Percentiles rank a stretch among this genome's conserved stretches.
Evolutionary conservation across 2,797 vertebrate species (phyloP).

Genomic region (Tolypeutes matacus): DNA sequence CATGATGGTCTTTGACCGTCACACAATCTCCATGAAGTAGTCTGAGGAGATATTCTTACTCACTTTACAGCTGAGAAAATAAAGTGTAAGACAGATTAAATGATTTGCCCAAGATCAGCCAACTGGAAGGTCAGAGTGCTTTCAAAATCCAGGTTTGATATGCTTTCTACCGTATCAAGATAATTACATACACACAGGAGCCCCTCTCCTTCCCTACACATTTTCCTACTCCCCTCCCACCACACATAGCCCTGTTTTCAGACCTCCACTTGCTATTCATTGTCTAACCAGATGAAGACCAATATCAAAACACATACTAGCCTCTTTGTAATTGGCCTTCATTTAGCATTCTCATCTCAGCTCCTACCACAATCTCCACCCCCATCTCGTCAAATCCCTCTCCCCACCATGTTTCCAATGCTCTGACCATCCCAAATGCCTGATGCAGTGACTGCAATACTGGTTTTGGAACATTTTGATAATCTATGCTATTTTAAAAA

Average conservation of each 20-base stretch:
- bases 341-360: not conserved
- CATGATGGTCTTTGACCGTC: not conserved
- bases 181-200: not conserved
- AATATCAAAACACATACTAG: not conserved
- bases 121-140: not conserved
- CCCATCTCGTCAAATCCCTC: not conserved
- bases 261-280: not conserved
- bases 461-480: not conserved
- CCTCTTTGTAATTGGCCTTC: not conserved
- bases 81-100: not conserved
- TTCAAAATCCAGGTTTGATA: not conserved
- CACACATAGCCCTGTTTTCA: not conserved
- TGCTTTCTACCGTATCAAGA: not conserved
- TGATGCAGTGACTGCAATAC: not conserved
- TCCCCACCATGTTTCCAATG: not conserved
- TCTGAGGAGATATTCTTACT: not conserved
- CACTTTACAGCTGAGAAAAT: not conserved
- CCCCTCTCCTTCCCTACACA: not conserved
- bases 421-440: fast-evolving
- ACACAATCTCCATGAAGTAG: not conserved
- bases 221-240: too few relatives aligned
- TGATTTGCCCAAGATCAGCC: not conserved
- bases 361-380: not conserved
- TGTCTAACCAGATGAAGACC: not conserved
- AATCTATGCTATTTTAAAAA: not conserved